Evolutionary conservation across 2,113 vertebrate genomes (phyloP).

Genomic region (Mohoua ochrocephala): DNA sequence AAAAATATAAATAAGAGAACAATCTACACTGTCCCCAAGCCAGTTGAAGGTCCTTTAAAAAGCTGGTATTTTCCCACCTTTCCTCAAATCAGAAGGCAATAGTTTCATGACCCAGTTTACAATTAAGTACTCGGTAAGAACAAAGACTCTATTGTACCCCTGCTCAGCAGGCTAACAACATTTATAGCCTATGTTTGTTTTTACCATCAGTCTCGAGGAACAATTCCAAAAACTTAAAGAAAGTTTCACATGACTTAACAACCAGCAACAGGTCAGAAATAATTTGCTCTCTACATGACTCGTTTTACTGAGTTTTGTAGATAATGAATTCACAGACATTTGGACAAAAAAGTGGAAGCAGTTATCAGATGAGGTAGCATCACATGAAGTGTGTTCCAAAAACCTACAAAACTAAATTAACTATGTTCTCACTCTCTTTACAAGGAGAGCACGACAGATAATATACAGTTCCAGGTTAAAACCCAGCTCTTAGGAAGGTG

Average conservation of each 20-base stretch:
- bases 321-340: neutral
- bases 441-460: neutral
- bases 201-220: neutral
- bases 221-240: neutral
- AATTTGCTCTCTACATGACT: neutral
- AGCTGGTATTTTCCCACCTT: neutral
- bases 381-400: neutral
- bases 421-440: neutral
- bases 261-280: neutral
- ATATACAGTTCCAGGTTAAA: neutral
- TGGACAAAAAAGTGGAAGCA: neutral
- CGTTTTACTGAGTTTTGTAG: neutral
- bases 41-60: neutral
- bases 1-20: neutral
- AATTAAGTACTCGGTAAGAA: neutral
- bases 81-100: conserved; percentile 19
- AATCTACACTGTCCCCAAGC: neutral
- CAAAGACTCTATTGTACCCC: conserved; percentile 26
- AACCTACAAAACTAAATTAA: neutral
- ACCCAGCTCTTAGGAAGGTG: neutral
- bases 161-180: conserved; percentile 12
- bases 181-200: conserved; percentile 41
- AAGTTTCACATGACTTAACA: neutral
- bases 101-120: conserved; percentile 30
- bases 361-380: neutral